Conservation (phyloP, 2,888 invertebrate species). For the Hylaea fasciaria region DNA sequence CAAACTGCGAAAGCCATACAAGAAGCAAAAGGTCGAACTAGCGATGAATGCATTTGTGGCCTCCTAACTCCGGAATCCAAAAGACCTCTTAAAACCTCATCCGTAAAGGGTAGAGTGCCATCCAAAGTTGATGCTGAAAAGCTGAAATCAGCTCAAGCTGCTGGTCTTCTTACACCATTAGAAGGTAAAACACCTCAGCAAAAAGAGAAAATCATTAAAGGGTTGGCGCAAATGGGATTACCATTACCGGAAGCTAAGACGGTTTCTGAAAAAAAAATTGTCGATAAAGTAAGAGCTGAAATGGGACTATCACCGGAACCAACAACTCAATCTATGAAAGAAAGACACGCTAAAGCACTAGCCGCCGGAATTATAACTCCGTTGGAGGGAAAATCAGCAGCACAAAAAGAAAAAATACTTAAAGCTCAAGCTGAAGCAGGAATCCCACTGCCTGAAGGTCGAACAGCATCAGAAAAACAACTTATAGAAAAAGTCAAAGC, state of each 20-base stretch:
- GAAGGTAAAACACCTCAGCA: slow-evolving; percentile 46
- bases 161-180: too few species aligned
- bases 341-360: too few species aligned
- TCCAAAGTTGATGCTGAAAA: slow-evolving; percentile 10
- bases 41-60: slow-evolving; percentile 54
- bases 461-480: too few species aligned
- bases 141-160: too few species aligned
- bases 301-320: background rate
- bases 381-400: slow-evolving; percentile 46
- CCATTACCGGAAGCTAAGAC: slow-evolving; percentile 44
- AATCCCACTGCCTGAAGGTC: too few species aligned
- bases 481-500: too few species aligned
- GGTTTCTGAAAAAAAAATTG: slow-evolving; percentile 38
- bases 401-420: slow-evolving; percentile 47
- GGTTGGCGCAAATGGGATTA: slow-evolving; percentile 36
- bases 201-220: slow-evolving; percentile 47
- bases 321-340: slow-evolving; percentile 10
- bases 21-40: slow-evolving; percentile 51
- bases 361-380: slow-evolving; percentile 26
- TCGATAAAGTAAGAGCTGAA: slow-evolving; percentile 28
- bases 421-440: too few species aligned
- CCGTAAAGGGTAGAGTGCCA: too few species aligned
- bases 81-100: slow-evolving; percentile 14
- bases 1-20: slow-evolving; percentile 49
- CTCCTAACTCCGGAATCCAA: slow-evolving; percentile 48